Evolutionary conservation across 2,797 vertebrate species (phyloP).

Genomic region (Todus mexicanus): DNA sequence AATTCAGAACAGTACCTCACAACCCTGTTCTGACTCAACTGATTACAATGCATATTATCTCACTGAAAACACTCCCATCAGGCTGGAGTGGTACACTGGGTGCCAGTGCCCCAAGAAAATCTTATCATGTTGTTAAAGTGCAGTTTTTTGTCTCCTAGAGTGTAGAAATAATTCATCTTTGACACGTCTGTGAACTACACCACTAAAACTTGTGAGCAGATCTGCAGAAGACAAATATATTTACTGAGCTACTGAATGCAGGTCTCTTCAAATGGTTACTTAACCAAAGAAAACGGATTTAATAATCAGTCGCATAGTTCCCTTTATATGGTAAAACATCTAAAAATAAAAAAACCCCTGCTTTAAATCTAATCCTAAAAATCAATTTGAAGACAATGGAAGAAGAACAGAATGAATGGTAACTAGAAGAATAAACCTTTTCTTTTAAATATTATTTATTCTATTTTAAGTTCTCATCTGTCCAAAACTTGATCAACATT

Average conservation of each 20-base stretch:
- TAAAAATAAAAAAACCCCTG: not conserved
- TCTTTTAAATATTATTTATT: not conserved
- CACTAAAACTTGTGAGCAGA: not conserved
- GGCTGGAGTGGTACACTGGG: not conserved
- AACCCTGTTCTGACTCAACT: slow-evolving; percentile 30
- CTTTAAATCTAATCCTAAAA: not conserved
- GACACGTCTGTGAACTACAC: not conserved
- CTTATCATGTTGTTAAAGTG: slow-evolving; percentile 22
- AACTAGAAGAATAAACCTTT: not conserved
- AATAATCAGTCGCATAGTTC: not conserved
- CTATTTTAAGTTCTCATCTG: not conserved
- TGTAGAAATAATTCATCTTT: not conserved
- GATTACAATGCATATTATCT: slow-evolving; percentile 46
- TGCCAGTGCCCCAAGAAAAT: not conserved
- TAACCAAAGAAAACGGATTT: not conserved
- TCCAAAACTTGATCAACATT: not conserved
- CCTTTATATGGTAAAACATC: not conserved
- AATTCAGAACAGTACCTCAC: slow-evolving; percentile 35
- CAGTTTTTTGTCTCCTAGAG: not conserved
- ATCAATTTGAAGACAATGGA: not conserved
- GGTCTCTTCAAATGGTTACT: not conserved
- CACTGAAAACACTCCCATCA: slow-evolving; percentile 33
- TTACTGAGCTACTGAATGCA: not conserved
- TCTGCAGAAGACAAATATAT: not conserved
- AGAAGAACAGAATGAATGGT: not conserved